Evolutionary conservation across 2,797 vertebrate genomes (phyloP), one percentile per base, ranked within the genome.

Genomic region (Typhlichthys eigenmanni): DNA sequence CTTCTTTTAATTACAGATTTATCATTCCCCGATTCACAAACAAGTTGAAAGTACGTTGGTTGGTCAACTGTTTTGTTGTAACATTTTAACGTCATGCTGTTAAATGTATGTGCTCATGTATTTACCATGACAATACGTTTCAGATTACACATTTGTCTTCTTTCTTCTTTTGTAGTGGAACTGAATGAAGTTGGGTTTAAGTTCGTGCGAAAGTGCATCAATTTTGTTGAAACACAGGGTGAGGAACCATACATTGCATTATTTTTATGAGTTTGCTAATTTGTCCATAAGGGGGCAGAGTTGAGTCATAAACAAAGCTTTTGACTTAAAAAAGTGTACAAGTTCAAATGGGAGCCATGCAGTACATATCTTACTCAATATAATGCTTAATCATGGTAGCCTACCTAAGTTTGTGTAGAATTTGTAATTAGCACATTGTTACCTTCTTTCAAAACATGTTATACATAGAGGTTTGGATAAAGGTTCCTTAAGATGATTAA

Each of bases 1-100:
- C 60, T 54, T 81, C 64, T 71, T 77, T 72, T 57, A 56, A 67
- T 93, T 89, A 69, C 87, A 99, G 97, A 98, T 99, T 81, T 99
- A 99, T 91, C 95, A 94, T 91, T 97, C 94, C 69, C 96, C 96
- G 68, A 97, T 98, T 90, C 96, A 97, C 24, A 98, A 99, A 80
- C 94, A 97, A 85, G 95, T 24, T 24, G 24, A 24, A 24, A 24
- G 24, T 24, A 24, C 24, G 24, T 24, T 24, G 24, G 38, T 38
- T 38, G 34, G 8, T 9, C 6, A 38, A 7, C 6, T 38, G 38
- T 9, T 52, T 38, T 53, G 53, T 32, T 62, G 17, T 50, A 9
- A 2, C 38, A 4, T 11, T 13, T 45, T 64, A 45, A 11, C 34
- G 6, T 12, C 1, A 13, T 50, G 5, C 45, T 32, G 16, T 48